Base-by-base conservation (phyloP, 2,888 invertebrate genomes). In the Scaeva pyrastri region DNA sequence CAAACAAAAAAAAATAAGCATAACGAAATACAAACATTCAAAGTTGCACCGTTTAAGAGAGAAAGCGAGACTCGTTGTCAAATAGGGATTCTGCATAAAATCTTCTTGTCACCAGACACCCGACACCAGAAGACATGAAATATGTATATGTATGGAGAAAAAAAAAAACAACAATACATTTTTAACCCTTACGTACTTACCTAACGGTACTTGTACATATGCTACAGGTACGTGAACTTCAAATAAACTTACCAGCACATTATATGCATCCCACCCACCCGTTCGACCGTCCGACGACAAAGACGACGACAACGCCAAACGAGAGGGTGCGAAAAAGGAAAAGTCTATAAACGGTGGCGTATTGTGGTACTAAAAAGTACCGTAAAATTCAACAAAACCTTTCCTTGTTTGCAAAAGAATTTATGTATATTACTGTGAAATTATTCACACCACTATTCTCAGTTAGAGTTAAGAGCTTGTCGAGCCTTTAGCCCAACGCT, bases 211-310 rank as follows among this genome's bases (percentile, higher is more conserved):
- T 11, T 11, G 39, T 39, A 78, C 31, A 31, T 5, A 31, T 31
- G 79, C 83, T 75, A 84, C 83, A 84, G 83, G 79, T 64, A 45
- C 11, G 62, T 74, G 55, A 72, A 78, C 68, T 70, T 60, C 23
- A 56, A 64, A 70, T 43, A 55, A 64, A 75, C 79, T 79, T 64
- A 36, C 36, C 70, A 14, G 23, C 45, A 43, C 50, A 71, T 75
- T 50, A 74, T 50, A 74, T 77, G 11, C 58, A 45, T 39, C 19
- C 56, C 14, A 14, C 39, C 10, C 3, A 10, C n/a, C n/a, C n/a
- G n/a, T n/a, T n/a, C 39, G 11, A 12, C 39, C 12, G 39, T 3
- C 11, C 36, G 2, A 5, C 6, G 23, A 2, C 5, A 1, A 2
- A 8, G 1, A 11, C 2, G 31, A 31, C 31, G 31, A 31, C 8